These are phyloP conservation scores for Amazona guildingii DNA, from an alignment of 2,113 vertebrate genomes.

Conservation along the genomic window DNA sequence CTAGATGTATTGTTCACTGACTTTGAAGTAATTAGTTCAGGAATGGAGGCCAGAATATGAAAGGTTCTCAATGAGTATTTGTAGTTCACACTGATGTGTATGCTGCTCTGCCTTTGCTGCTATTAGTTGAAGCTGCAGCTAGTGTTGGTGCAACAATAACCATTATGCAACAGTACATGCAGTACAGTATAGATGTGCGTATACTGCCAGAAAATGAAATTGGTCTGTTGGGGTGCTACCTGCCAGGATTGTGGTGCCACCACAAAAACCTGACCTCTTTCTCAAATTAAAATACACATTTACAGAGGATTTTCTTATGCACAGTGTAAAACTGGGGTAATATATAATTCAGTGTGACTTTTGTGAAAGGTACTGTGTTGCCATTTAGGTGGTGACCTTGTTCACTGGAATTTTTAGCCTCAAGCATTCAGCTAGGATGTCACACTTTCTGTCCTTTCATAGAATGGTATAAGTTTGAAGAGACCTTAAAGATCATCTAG, in stretches of 20 bases:
- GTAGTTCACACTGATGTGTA: accelerated
- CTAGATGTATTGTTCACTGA: not conserved
- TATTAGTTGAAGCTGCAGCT: not conserved
- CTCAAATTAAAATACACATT: not conserved
- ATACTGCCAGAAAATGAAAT: not conserved
- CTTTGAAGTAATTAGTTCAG: not conserved
- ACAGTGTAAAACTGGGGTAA: not conserved
- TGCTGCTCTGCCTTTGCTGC: not conserved
- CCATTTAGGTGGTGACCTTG: not conserved
- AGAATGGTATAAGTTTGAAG: not conserved
- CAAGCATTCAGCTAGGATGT: not conserved
- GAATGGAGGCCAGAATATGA: not conserved
- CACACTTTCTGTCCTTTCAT: not conserved
- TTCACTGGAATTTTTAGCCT: not conserved
- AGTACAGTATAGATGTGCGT: no score
- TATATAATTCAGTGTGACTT: not conserved
- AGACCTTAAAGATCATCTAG: not conserved
- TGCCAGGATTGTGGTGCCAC: not conserved
- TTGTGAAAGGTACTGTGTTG: not conserved
- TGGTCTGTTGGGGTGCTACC: not conserved
- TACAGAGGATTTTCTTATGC: not conserved
- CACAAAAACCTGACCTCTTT: not conserved
- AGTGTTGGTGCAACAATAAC: not conserved
- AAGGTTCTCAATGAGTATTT: not conserved
- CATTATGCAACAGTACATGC: accelerated